Conservation (phyloP, 2,797 vertebrate genomes). For the Ctenopoma kingsleyae region DNA sequence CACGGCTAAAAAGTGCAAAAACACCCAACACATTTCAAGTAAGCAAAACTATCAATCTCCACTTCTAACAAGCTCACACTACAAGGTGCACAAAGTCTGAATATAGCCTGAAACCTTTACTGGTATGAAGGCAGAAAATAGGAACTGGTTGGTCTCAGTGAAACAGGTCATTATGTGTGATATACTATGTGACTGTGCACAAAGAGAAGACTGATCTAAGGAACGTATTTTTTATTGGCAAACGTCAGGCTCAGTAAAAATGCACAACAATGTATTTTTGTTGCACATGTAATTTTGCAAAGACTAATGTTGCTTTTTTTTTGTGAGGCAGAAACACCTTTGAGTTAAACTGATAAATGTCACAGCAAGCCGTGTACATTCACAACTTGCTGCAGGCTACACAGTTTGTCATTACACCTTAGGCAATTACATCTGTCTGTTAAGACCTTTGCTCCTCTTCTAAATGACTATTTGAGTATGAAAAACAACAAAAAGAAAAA, state of each 20-base stretch:
- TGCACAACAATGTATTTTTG: not conserved
- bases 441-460: slow-evolving; percentile 38
- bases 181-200: slow-evolving; percentile 1
- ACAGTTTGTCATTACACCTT: slow-evolving; percentile 35
- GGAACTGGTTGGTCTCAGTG: slow-evolving; percentile 42
- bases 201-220: slow-evolving; percentile 16
- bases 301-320: slow-evolving; percentile 15
- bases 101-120: slow-evolving; percentile 37
- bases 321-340: slow-evolving; percentile 13
- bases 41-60: slow-evolving; percentile 57
- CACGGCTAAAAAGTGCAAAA: slow-evolving; percentile 60
- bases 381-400: slow-evolving; percentile 36
- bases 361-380: slow-evolving; percentile 28
- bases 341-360: slow-evolving; percentile 36
- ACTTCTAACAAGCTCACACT: slow-evolving; percentile 33
- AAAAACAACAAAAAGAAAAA: slow-evolving; percentile 46
- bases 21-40: slow-evolving; percentile 45
- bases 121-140: slow-evolving; percentile 36
- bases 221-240: not conserved
- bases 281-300: not conserved
- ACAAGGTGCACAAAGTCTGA: slow-evolving; percentile 33
- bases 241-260: slow-evolving; percentile 1
- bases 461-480: slow-evolving; percentile 5
- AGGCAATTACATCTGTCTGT: slow-evolving; percentile 52
- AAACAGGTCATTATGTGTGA: slow-evolving; percentile 33